Evolutionary conservation across 2,113 vertebrate species (phyloP).

Genomic region (Micronycteris hirsuta): DNA sequence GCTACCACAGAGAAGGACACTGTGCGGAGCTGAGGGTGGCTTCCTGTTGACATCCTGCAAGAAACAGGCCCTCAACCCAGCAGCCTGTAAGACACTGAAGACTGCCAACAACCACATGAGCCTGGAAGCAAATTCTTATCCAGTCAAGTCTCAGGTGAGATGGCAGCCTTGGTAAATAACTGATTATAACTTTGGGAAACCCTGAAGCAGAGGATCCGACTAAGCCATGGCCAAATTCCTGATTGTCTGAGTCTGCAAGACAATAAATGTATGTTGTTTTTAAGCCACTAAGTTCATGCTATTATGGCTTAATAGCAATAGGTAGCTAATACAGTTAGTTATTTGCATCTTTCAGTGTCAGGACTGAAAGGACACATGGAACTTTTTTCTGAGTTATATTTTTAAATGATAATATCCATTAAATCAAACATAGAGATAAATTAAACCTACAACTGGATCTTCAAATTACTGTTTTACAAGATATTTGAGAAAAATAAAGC

Average conservation of each 20-base stretch:
- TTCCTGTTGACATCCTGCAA: neutral
- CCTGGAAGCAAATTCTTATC: neutral
- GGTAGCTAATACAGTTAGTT: neutral
- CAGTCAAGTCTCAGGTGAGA: neutral
- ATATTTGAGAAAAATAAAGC: neutral
- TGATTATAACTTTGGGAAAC: neutral
- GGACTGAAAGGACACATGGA: neutral
- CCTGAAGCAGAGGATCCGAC: neutral
- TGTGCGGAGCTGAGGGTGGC: neutral
- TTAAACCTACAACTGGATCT: neutral
- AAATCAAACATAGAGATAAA: constrained; percentile 6
- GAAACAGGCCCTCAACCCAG: neutral
- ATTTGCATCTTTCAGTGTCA: neutral
- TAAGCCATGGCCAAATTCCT: neutral
- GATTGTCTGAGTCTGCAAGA: neutral
- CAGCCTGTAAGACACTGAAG: neutral
- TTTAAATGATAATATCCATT: neutral
- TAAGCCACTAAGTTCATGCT: neutral
- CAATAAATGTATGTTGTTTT: neutral
- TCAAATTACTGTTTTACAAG: neutral
- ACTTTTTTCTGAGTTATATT: neutral
- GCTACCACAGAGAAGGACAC: neutral
- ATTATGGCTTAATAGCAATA: neutral
- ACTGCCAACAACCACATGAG: neutral
- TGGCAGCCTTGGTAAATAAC: neutral